Base-by-base conservation (phyloP, 2,797 vertebrate genomes). In the Pseudochromis fuscus region DNA sequence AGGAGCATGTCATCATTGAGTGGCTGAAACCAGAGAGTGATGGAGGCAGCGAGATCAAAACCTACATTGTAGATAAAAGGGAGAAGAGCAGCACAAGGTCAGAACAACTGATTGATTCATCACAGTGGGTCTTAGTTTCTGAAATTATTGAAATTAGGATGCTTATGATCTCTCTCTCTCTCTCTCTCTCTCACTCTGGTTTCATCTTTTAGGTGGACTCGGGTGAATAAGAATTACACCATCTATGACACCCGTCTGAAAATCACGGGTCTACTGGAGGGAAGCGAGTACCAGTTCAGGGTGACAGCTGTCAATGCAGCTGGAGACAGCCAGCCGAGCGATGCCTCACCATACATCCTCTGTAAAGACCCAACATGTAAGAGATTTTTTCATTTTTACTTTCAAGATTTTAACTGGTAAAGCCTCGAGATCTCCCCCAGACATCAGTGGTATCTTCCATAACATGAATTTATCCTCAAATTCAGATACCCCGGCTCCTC, bases 321-420 rank as follows among this genome's bases (percentile, higher is more conserved):
- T 81, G 98, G 98, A 52, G 95, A 96, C 86, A 98, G 98, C 64
- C 95, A 96, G 55, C 97, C 98, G 16, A 99, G 98, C 15, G 97
- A 99, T 21, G 92, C 96, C 56, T 96, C 97, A 5, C 88, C 93
- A 8, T 97, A 97, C 86, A 95, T 98, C 72, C 86, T 96, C 71
- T 99, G 98, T 93, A 97, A 91, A 93, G 98, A 99, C 46, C 98
- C 98, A 72, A 95, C 96, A 90, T 99, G 98, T 99, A 91, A 96
- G 97, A 94, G 10, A 25, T 5, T 13, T 42, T 23, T 35, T 6
- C 72, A 19, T 8, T 70, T 27, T 11, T 48, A 1, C 12, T 24
- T 12, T 50, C 1, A 45, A 23, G 25, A 31, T 33, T 11, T n/a
- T n/a, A n/a, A n/a, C n/a, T n/a, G n/a, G n/a, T n/a, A n/a, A n/a